Evolutionary conservation across 2,113 vertebrate species (phyloP), one percentile per base, ranked within the genome.

Genomic region (Pedionomus torquatus): DNA sequence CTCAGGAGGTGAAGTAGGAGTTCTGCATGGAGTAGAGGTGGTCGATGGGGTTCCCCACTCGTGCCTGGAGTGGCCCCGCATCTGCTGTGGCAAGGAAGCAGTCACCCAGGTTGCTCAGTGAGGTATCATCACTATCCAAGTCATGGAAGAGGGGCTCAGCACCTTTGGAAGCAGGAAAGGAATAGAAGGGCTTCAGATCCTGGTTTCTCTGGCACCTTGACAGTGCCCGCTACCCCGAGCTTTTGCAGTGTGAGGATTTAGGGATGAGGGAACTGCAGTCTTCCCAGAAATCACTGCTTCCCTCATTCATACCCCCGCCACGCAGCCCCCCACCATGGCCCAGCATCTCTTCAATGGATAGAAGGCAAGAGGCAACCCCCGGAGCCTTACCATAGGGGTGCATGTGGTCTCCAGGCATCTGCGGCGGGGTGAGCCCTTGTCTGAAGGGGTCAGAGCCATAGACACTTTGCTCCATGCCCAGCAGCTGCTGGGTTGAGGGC

Each of bases 371-470:
- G 33, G 12, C 20, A 55, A 48, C 46, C 3, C 61, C 57, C 5
- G 3, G 26, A 51, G 57, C n/a, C 97, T 98, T 98, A 99, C 99
- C 99, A 2, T 99, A 99, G 58, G 99, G 99, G 93, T 99, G 98
- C 99, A 99, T 99, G 97, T 99, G 99, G 96, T 99, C 99, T 77
- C 99, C 99, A 0, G 99, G 99, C 99, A 99, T 99, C 98, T 99
- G 99, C 7, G 99, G 99, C 0, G 99, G 99, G 86, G 99, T 99
- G 90, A 99, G 99, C 49, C 99, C 99, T 98, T 99, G 99, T 88
- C 98, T 98, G 96, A 99, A 99, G 66, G 99, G 99, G 78, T 99
- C 99, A 1, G 98, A 97, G 93, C 98, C 96, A 31, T 99, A 99
- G 91, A 98, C 98, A 1, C 98, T 98, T 93, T 99, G 98, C 86